A percentile compares a stretch with the other conserved stretches of the same genome.
These are phyloP conservation scores for Sebastes hubbsi DNA, from an alignment of 2,797 vertebrate genomes.

Conservation along the genomic window DNA sequence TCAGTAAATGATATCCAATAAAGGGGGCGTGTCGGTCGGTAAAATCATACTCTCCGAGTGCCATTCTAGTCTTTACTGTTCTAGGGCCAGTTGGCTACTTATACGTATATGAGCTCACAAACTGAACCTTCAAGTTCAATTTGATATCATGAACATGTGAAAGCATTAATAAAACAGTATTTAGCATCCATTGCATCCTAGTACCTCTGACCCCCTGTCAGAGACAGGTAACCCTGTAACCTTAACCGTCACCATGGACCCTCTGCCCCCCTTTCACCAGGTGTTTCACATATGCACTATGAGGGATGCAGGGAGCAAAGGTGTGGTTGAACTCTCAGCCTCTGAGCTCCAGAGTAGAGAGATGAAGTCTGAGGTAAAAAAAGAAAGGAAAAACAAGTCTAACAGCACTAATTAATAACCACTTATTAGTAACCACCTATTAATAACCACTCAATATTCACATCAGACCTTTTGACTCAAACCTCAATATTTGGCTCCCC, in stretches of 20 bases:
- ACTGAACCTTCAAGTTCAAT: neutral
- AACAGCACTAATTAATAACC: neutral
- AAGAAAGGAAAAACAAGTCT: neutral
- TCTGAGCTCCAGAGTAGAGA: neutral
- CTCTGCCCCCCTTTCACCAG: neutral
- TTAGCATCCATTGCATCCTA: neutral
- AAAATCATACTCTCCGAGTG: too few relatives aligned
- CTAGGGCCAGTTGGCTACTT: too few relatives aligned
- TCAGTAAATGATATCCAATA: too few relatives aligned
- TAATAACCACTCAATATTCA: neutral
- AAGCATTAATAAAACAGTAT: neutral
- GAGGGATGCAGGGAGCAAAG: neutral
- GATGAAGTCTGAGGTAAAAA: constrained; percentile 7
- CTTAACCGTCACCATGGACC: neutral
- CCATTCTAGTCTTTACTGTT: too few relatives aligned
- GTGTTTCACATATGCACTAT: constrained; percentile 17
- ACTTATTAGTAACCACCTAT: neutral
- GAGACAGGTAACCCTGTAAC: neutral
- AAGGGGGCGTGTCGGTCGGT: too few relatives aligned
- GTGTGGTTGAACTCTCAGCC: neutral
- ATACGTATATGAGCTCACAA: too few relatives aligned
- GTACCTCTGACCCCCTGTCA: neutral
- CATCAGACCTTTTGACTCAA: neutral
- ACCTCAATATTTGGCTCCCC: neutral
- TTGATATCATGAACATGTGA: neutral